Evolutionary conservation across 2,113 vertebrate species (phyloP).

Genomic region (Rhodinocichla rosea): DNA sequence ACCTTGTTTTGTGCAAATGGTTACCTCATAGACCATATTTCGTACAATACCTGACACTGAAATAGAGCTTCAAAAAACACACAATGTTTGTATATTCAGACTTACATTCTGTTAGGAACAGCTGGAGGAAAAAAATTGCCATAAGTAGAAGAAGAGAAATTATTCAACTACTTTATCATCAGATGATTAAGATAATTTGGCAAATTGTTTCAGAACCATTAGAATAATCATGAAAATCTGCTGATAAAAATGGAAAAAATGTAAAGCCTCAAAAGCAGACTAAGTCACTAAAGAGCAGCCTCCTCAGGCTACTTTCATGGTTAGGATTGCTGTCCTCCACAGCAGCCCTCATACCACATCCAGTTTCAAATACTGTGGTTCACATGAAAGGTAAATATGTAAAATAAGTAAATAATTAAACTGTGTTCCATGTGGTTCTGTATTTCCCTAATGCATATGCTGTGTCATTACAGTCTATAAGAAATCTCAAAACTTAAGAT

Average conservation of each 20-base stretch:
- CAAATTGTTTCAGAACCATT: background rate
- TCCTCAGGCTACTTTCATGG: background rate
- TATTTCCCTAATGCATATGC: background rate
- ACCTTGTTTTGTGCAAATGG: background rate
- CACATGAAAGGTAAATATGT: background rate
- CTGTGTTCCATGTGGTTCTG: fast-evolving
- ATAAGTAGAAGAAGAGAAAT: background rate
- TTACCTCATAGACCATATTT: background rate
- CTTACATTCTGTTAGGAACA: background rate
- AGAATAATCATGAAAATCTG: background rate
- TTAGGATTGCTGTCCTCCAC: background rate
- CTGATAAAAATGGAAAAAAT: background rate
- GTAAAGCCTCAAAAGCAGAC: background rate
- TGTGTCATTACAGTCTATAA: background rate
- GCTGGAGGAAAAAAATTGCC: background rate
- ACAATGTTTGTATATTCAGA: background rate
- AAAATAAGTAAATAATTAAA: background rate
- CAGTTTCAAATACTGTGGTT: background rate
- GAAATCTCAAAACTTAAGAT: background rate
- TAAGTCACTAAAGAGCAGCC: background rate
- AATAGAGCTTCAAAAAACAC: background rate
- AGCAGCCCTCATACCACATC: background rate
- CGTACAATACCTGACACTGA: background rate
- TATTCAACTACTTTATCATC: background rate
- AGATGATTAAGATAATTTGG: background rate